Percentiles rank a stretch among this genome's conserved stretches.
Conservation (phyloP, 2,888 invertebrate genomes). For the Cecidostiba fungosa region DNA sequence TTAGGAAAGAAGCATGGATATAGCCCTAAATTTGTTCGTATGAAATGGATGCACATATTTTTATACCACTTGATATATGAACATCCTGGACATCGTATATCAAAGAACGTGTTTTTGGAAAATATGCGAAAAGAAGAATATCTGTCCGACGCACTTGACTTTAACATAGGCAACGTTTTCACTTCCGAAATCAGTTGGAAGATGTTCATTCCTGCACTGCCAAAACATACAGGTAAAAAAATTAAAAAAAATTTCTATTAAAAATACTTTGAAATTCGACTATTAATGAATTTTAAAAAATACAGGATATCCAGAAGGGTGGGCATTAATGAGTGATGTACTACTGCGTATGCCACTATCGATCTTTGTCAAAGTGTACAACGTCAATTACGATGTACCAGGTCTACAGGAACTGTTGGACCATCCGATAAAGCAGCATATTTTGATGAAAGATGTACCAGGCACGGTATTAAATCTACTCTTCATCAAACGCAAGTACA, state of each 20-base stretch:
- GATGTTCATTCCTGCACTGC: constrained; percentile 87
- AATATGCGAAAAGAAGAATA: constrained; percentile 72
- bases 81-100: constrained; percentile 78
- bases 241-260: not conserved
- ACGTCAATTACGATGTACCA: constrained; percentile 82
- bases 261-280: not conserved
- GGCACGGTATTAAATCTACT: constrained; percentile 81
- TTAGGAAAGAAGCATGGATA: constrained; percentile 81
- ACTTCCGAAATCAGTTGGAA: constrained; percentile 84
- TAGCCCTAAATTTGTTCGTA: constrained; percentile 85
- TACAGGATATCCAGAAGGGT: constrained; percentile 84
- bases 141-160: constrained; percentile 77
- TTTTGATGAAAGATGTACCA: constrained; percentile 84
- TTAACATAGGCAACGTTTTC: constrained; percentile 81
- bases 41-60: constrained; percentile 85
- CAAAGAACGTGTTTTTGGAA: constrained; percentile 70
- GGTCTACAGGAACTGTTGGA: constrained; percentile 83
- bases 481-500: constrained; percentile 83
- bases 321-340: constrained; percentile 87
- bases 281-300: constrained; percentile 44
- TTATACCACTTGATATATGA: constrained; percentile 87
- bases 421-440: constrained; percentile 86
- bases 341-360: constrained; percentile 87
- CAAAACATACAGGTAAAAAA: constrained; percentile 80
- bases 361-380: constrained; percentile 86